phyloP scores from a whole-genome alignment of 2,888 invertebrate species.

The Eutolmus rufibarbis region DNA sequence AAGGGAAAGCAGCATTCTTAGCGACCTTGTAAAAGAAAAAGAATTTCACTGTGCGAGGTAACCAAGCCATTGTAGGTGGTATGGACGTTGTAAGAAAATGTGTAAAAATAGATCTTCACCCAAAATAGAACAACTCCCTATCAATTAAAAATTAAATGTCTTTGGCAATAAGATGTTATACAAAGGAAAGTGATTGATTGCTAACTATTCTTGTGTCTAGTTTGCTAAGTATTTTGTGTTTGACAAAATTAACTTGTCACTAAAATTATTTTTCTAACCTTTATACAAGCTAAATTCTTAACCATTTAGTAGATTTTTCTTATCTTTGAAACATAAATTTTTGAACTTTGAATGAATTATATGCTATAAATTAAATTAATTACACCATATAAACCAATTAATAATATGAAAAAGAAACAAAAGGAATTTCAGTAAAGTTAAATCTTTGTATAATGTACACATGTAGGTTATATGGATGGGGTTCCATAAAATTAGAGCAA shows the following conservation, averaged over 20 bases:
- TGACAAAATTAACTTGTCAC: not conserved
- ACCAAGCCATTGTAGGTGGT: not conserved
- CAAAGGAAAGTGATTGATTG: conserved; percentile 12
- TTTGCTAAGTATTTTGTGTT: not conserved
- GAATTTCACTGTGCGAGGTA: not conserved
- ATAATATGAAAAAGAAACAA: too few species aligned
- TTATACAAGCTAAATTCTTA: not conserved
- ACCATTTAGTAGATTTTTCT: not conserved
- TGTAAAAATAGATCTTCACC: not conserved
- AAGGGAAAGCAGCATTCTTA: not conserved
- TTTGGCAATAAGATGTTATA: not conserved
- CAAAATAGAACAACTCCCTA: not conserved
- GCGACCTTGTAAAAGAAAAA: conserved; percentile 13
- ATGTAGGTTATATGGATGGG: too few species aligned
- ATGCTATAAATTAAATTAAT: too few species aligned
- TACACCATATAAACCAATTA: too few species aligned
- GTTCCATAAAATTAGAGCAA: too few species aligned
- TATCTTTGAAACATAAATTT: not conserved
- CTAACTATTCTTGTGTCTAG: not conserved
- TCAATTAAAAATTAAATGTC: conserved; percentile 30
- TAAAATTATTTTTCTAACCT: not conserved
- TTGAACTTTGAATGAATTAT: not conserved
- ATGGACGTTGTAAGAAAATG: not conserved
- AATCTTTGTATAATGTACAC: too few species aligned
- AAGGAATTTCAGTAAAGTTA: too few species aligned